Percentiles rank a stretch among this genome's conserved stretches.
Conservation (phyloP, 1,140 invertebrate species). For the Saccostrea echinata region DNA sequence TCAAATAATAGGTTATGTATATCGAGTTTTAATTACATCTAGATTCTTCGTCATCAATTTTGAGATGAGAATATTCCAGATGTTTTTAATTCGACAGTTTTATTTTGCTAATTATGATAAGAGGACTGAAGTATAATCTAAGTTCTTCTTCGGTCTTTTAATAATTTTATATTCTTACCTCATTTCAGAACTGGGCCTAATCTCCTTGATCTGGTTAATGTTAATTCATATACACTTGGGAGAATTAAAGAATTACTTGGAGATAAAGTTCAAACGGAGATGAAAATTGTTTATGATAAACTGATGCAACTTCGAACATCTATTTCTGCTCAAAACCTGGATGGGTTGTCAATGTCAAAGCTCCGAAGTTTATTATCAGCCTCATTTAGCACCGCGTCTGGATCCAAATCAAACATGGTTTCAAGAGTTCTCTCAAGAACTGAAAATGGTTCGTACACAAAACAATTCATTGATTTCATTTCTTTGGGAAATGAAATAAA, state of each 20-base stretch:
- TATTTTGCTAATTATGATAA: no score
- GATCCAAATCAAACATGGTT: constrained; percentile 29
- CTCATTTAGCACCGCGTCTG: not conserved
- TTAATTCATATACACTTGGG: constrained; percentile 5
- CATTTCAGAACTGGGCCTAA: constrained; percentile 25
- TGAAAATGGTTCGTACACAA: constrained; percentile 9
- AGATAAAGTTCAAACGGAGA: not conserved
- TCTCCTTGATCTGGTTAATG: constrained; percentile 1
- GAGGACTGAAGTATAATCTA: no score
- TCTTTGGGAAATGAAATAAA: no score
- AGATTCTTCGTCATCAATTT: no score
- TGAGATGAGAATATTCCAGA: no score
- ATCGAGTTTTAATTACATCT: not conserved
- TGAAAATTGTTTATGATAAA: constrained; percentile 28
- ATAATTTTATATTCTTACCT: no score
- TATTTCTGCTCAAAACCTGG: constrained; percentile 2
- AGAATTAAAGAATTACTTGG: constrained; percentile 19
- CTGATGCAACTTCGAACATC: not conserved
- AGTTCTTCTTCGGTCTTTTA: no score
- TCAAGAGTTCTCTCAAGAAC: constrained; percentile 16
- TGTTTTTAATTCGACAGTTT: no score
- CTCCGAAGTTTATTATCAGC: not conserved
- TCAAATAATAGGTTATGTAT: constrained; percentile 18
- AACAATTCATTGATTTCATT: no score
- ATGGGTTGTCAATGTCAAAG: constrained; percentile 3